These are phyloP conservation scores for Lates calcarifer DNA, from an alignment of 2,113 vertebrate genomes.

Conservation along the genomic window DNA sequence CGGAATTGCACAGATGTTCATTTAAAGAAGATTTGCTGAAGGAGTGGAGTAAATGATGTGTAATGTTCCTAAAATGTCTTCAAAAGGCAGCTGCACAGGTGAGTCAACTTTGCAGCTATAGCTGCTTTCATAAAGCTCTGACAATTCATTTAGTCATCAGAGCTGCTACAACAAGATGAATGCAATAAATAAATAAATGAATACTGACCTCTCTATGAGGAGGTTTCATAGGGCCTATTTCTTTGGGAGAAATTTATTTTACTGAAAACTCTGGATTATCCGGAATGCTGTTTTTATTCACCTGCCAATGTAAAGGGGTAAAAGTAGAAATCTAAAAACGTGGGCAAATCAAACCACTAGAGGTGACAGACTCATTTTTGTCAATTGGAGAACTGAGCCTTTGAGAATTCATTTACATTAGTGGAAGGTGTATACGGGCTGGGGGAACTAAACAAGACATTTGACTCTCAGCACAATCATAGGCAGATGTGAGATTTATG, in stretches of 20 bases:
- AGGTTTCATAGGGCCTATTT: conserved; percentile 1
- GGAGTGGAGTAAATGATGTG: not conserved
- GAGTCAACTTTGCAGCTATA: not conserved
- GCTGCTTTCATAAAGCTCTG: not conserved
- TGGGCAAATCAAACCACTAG: not conserved
- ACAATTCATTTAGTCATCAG: not conserved
- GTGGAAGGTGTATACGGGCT: too few species aligned
- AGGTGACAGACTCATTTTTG: not conserved
- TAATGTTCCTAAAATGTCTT: not conserved
- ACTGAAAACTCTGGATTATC: conserved; percentile 3
- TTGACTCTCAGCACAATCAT: not conserved
- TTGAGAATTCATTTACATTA: not conserved
- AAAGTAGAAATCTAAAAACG: not conserved
- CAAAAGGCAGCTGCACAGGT: not conserved
- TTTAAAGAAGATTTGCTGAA: not conserved
- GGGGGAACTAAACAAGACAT: not conserved
- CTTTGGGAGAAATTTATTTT: not conserved
- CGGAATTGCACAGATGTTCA: conserved; percentile 4
- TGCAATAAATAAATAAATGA: too few species aligned
- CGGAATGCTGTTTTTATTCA: not conserved
- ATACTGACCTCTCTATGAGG: not conserved
- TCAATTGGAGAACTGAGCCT: too few species aligned
- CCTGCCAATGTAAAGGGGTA: not conserved
- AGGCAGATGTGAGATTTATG: conserved; percentile 9
- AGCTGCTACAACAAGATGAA: not conserved